phyloP scores from a whole-genome alignment of 2,797 vertebrate genomes.

The Parambassis ranga region DNA sequence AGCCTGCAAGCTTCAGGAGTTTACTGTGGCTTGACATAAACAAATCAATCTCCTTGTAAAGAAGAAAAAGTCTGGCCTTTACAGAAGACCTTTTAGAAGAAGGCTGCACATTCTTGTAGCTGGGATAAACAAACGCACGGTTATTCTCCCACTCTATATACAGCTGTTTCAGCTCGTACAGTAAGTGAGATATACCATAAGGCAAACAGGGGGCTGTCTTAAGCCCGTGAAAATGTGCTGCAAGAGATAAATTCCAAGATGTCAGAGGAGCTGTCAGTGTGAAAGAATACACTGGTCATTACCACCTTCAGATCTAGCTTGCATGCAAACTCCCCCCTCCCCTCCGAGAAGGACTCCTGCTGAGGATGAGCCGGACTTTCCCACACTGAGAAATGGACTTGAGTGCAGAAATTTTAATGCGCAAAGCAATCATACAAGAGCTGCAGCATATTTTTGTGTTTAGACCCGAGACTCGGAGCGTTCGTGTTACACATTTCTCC shows the following conservation, averaged over 20 bases:
- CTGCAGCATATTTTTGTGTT: neutral
- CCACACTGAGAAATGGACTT: constrained; percentile 61
- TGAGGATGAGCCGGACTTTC: constrained; percentile 69
- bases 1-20: constrained; percentile 30
- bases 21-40: constrained; percentile 40
- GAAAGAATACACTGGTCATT: constrained; percentile 70
- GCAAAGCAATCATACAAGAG: neutral
- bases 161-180: constrained; percentile 68
- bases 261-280: constrained; percentile 77
- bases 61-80: constrained; percentile 20
- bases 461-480: neutral
- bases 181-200: constrained; percentile 52
- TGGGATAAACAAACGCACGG: constrained; percentile 48
- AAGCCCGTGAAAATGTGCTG: constrained; percentile 69
- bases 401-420: no score
- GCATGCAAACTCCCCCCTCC: constrained; percentile 51
- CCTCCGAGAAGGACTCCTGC: constrained; percentile 51
- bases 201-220: constrained; percentile 39
- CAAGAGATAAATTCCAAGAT: constrained; percentile 76
- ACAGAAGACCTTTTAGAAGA: neutral
- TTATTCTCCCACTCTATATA: constrained; percentile 35
- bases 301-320: constrained; percentile 67
- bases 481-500: neutral
- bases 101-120: constrained; percentile 21
- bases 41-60: constrained; percentile 44